phyloP scores from a whole-genome alignment of 2,113 vertebrate genomes.

The Dipodomys ordii region DNA sequence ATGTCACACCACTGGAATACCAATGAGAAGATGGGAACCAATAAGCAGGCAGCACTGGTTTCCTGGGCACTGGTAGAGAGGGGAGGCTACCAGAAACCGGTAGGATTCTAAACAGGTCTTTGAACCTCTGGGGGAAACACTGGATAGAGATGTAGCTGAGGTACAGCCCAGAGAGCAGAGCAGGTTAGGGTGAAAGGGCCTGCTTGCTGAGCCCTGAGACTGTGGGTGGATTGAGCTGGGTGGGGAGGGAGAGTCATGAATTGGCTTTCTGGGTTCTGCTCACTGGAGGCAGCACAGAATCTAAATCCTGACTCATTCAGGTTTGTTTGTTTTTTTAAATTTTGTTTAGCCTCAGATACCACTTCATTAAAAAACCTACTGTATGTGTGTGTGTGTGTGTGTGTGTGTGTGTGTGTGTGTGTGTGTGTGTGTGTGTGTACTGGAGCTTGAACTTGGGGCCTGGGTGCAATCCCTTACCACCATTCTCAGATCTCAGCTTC shows the following conservation, averaged over 20 bases:
- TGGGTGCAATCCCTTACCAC: no score
- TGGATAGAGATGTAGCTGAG: accelerated
- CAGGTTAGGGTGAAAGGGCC: background rate
- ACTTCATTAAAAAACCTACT: no score
- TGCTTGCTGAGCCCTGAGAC: background rate
- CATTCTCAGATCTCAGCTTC: no score
- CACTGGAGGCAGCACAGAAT: background rate
- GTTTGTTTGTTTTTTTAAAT: no score
- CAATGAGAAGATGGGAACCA: background rate
- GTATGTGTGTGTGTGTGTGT: no score
- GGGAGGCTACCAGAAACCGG: background rate
- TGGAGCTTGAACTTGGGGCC: no score
- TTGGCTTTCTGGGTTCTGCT: background rate
- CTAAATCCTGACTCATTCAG: background rate
- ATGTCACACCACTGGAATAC: background rate
- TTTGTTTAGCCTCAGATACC: no score
- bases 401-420: no score
- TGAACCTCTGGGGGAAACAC: background rate
- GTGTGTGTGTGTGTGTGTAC: no score
- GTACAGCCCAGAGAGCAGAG: accelerated
- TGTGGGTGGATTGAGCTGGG: no score
- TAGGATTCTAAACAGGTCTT: background rate
- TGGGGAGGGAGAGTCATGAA: no score
- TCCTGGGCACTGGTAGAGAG: background rate
- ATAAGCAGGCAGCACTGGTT: background rate